These are phyloP conservation scores for Sphenodon punctatus DNA, from an alignment of 2,797 vertebrate species.

Conservation along the genomic window DNA sequence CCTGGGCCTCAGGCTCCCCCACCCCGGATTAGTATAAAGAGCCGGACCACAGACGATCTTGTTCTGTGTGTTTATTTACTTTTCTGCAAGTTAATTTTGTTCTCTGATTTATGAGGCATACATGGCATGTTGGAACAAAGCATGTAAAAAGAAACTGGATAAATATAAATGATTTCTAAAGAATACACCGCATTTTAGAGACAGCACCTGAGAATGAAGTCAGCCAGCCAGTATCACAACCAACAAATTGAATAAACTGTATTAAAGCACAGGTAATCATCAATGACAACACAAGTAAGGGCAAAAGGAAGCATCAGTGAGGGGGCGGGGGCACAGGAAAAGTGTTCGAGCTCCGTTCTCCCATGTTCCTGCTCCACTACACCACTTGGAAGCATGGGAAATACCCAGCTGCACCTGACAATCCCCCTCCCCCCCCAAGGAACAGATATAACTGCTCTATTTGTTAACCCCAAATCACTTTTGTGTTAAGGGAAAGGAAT, in stretches of 20 bases:
- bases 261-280: fast-evolving
- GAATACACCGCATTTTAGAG: background rate
- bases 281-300: background rate
- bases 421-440: background rate
- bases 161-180: background rate
- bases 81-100: background rate
- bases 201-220: background rate
- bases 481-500: background rate
- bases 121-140: background rate
- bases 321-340: no score
- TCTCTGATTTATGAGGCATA: background rate
- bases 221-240: background rate
- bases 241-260: background rate
- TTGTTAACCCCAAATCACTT: background rate
- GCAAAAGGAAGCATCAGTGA: background rate
- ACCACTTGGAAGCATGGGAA: no score
- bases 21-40: background rate
- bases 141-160: background rate
- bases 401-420: no score
- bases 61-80: background rate
- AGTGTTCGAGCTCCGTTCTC: no score
- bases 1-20: no score
- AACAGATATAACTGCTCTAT: background rate
- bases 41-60: background rate
- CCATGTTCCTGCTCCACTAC: no score